Base-by-base conservation (phyloP, 2,888 invertebrate genomes). In the Taphrorychus bicolor region DNA sequence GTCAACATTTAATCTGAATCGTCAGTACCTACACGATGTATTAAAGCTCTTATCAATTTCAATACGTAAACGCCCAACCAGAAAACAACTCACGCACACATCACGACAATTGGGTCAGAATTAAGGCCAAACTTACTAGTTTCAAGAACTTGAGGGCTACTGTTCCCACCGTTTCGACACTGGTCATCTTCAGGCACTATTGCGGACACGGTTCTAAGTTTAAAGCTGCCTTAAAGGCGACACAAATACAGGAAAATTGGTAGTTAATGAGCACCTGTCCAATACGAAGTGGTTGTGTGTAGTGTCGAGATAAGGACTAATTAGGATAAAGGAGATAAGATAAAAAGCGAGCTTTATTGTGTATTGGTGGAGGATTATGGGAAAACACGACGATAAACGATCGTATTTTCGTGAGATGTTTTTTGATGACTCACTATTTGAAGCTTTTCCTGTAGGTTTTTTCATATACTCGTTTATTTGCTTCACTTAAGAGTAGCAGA, bases 121-220 rank as follows among this genome's bases (percentile, higher is more conserved):
- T 53, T 48, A 18, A 3, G 45, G 52, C 17, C 9, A n/a, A 57
- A 86, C 90, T 90, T 85, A 94, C 94, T 87, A 94, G 83, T 86
- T 94, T 94, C 65, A 93, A 84, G 66, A 89, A 83, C 86, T 94
- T 94, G 77, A 94, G 87, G 81, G 92, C 89, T 69, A 94, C 89
- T 64, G 92, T 89, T 71, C 90, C 93, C 74, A 94, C 90, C 51
- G 91, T 92, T 81, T 91, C 90, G 67, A 93, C 86, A 71, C 91
- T 91, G 80, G 91, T 91, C 92, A 93, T 92, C 84, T 84, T 89
- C 49, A 32, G 54, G 66, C 59, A 32, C 54, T 61, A 18, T 45
- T 45, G 9, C 45, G n/a, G n/a, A n/a, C 18, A 18, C 18, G 45
- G 14, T 5, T 14, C 9, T n/a, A 32, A 1, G 45, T 45, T 16